Base-by-base conservation (phyloP, 2,888 invertebrate genomes). In the Oscheius myriophilus region DNA sequence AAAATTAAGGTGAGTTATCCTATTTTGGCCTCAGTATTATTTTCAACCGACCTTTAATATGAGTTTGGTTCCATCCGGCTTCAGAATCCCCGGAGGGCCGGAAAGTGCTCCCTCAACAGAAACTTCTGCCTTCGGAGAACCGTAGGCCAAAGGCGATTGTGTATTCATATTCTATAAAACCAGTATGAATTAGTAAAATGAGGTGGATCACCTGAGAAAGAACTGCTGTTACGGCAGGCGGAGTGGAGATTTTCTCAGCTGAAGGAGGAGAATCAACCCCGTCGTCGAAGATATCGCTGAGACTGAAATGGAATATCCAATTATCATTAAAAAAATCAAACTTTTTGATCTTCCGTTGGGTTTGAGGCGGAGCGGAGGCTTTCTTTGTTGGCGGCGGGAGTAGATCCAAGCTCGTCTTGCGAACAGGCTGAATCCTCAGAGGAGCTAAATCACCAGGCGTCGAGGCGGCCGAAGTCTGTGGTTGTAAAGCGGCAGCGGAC, bases 241-340 rank as follows among this genome's bases (percentile, higher is more conserved):
- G n/a, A n/a, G n/a, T n/a, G 41, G 21, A 2, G 12, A 42, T 9
- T 3, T 39, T 52, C 43, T 54, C 41, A 12, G 64, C 18, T 6
- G 66, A 25, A 3, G 42, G 61, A n/a, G 67, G 61, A 2, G 67
- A 67, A 25, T 61, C 67, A 18, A 45, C 39, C 21, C 67, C 67
- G 61, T 67, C 61, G 25, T 67, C 67, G 43, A 61, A 67, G 4
- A 67, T 39, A 61, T 67, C 67, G 42, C 61, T 67, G 21, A 67
- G 18, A 14, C 3, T 16, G 3, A n/a, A 46, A 12, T n/a, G 18
- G 9, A 21, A 51, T 33, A 57, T 21, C n/a, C 42, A 21, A 23
- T 43, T 21, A 6, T 11, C 18, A 12, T n/a, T n/a, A 49, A 49
- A 25, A 4, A 16, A 16, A 54, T 39, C 14, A 12, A 33, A 33